Conservation (phyloP, 2,888 invertebrate genomes). For the Diachrysia chrysitis region DNA sequence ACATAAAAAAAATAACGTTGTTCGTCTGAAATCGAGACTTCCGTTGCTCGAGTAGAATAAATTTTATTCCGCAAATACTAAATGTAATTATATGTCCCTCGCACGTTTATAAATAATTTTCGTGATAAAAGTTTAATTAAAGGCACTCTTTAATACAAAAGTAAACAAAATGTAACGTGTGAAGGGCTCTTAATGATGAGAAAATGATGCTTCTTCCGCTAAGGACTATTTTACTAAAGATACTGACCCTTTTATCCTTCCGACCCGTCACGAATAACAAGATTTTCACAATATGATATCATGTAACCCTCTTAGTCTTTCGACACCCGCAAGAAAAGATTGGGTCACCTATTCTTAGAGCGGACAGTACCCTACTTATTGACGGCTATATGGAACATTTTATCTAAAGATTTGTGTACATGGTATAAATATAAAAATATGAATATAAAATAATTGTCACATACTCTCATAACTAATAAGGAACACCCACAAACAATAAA, state of each 20-base stretch:
- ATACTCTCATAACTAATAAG: neutral
- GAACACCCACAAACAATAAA: neutral
- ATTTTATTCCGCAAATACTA: neutral
- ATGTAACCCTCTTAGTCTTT: neutral
- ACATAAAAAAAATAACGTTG: neutral
- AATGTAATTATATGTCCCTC: neutral
- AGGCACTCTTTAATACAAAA: neutral
- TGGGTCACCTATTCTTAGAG: neutral
- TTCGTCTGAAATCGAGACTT: neutral
- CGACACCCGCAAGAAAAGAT: neutral
- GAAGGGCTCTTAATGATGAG: neutral
- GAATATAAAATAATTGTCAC: neutral
- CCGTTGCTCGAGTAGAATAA: neutral
- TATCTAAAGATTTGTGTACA: neutral
- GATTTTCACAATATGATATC: slow-evolving; percentile 1
- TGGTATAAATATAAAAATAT: neutral
- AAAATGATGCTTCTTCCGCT: neutral
- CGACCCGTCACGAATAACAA: slow-evolving; percentile 4
- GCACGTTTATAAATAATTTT: neutral
- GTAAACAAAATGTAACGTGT: neutral
- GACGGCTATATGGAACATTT: neutral
- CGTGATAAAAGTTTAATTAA: too few relatives aligned
- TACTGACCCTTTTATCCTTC: slow-evolving; percentile 1
- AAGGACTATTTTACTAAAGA: neutral
- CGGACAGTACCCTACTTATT: neutral